Evolutionary conservation across 2,113 vertebrate species (phyloP).

Genomic region (Myotis brandtii): DNA sequence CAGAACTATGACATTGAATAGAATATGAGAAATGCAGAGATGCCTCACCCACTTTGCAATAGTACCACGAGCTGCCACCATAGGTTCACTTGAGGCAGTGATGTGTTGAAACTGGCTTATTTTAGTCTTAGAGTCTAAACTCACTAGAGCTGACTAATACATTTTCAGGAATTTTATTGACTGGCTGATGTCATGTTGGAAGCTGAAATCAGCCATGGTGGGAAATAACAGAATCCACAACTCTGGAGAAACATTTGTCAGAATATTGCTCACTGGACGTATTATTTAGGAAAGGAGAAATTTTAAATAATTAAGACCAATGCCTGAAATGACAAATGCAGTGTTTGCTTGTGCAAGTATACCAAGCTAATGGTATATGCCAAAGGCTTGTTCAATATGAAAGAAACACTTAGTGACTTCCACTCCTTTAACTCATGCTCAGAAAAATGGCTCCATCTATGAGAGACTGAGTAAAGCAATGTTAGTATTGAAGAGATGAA

Average conservation of each 20-base stretch:
- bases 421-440: background rate
- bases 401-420: background rate
- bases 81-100: background rate
- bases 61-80: background rate
- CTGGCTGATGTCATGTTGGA: background rate
- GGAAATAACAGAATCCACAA: background rate
- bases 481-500: background rate
- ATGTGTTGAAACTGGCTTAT: background rate
- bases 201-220: background rate
- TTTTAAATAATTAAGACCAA: slow-evolving; percentile 7
- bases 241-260: background rate
- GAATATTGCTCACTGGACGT: background rate
- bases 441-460: background rate
- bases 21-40: background rate
- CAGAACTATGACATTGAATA: background rate
- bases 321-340: background rate
- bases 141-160: background rate
- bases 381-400: background rate
- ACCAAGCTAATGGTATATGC: background rate
- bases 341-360: background rate
- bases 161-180: slow-evolving; percentile 7
- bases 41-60: background rate
- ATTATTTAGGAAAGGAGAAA: background rate
- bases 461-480: background rate
- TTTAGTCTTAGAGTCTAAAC: background rate